Base-by-base conservation (phyloP, 2,888 invertebrate genomes). In the Metopia argyrocephala region DNA sequence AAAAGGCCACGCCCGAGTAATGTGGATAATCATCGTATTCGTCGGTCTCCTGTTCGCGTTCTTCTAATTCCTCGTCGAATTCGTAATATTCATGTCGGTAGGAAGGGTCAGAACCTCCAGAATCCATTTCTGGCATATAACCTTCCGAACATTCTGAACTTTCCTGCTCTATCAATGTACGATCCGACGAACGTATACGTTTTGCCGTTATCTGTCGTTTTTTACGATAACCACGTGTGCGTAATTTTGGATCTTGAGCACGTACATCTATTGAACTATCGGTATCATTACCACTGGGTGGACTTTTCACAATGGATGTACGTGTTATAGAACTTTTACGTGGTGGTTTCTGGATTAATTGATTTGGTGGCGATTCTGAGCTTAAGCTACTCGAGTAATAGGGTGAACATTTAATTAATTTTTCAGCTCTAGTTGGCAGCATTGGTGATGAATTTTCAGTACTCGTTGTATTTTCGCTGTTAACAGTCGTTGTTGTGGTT, bases 301-400 rank as follows among this genome's bases (percentile, higher is more conserved):
- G 94, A 89, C 94, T 94, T 86, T 94, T 94, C 5, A 78, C 66
- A 38, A 94, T 89, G 15, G 93, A 93, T 83, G 92, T 91, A 7
- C 93, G 92, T 3, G 93, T 90, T 31, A 94, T 86, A 0, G 94
- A 93, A 66, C 93, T 93, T 88, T 94, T 94, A 20, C 93, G 93
- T 0, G 93, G 92, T 5, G 93, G 93, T 85, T 94, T 93, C 61
- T 93, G 92, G 38, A 94, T 92, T n/a, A 89, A 83, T 82, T 90
- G 90, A 87, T 94, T 93, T 2, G 94, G 94, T 2, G 94, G 94
- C 27, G 94, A 94, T 85, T 94, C 94, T 0, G 94, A 94, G 87
- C 94, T 94, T 50, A 94, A 90, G 85, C 94, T 94, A 86, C 94
- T 94, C 28, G 94, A 94, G 88, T 94, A 94, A 87, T 94, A 94